Percentiles rank a stretch among this genome's conserved stretches.
These are phyloP conservation scores for Laticauda colubrina DNA, from an alignment of 2,113 vertebrate genomes.

Conservation along the genomic window DNA sequence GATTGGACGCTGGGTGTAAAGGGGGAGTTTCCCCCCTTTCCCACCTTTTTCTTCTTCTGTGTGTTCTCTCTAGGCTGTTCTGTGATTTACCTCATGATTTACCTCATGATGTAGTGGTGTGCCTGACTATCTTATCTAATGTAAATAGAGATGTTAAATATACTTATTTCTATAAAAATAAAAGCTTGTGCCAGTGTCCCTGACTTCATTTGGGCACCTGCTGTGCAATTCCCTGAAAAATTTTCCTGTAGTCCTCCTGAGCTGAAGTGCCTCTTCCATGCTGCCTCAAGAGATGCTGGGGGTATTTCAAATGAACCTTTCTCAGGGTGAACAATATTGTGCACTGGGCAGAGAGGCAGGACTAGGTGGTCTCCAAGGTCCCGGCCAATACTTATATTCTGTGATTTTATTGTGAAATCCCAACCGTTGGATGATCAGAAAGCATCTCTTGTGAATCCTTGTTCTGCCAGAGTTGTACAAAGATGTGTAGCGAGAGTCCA, in stretches of 20 bases:
- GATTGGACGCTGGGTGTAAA: not conserved
- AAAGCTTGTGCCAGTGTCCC: not conserved
- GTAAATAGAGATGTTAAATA: not conserved
- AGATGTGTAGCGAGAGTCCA: no score
- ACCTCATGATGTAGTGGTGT: not conserved
- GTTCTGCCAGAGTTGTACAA: no score
- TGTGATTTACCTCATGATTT: not conserved
- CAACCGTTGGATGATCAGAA: not conserved
- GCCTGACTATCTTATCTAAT: not conserved
- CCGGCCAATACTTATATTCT: not conserved
- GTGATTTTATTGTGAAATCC: not conserved
- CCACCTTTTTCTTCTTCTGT: not conserved
- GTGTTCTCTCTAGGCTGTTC: not conserved
- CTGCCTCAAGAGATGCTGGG: not conserved
- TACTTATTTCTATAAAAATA: not conserved
- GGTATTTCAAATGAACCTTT: not conserved
- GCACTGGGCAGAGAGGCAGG: not conserved
- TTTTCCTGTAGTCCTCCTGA: not conserved
- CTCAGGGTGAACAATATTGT: not conserved
- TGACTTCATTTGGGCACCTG: not conserved
- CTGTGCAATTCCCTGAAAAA: not conserved
- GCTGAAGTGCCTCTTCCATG: not conserved
- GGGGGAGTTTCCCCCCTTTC: not conserved
- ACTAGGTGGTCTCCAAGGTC: not conserved
- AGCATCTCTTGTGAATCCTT: not conserved